phyloP scores from a whole-genome alignment of 2,797 vertebrate genomes.

The Falco cherrug region DNA sequence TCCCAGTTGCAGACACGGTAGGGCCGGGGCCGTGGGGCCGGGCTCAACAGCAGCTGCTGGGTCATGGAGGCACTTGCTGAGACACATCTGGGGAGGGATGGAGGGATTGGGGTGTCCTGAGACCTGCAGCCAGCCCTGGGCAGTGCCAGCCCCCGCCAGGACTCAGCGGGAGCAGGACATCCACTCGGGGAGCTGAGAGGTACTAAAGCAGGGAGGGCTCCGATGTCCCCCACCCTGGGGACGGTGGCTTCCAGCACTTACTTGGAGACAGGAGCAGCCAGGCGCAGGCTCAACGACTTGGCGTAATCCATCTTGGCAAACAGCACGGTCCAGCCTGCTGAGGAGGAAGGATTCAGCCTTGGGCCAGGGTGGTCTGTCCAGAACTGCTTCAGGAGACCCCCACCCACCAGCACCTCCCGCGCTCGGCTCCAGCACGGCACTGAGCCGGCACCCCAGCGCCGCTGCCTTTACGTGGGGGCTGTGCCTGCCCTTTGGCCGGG shows the following conservation, averaged over 20 bases:
- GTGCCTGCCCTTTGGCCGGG: conserved; percentile 17
- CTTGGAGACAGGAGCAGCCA: conserved; percentile 86
- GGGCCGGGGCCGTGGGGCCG: conserved; percentile 71
- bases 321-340: background rate
- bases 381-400: background rate
- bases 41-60: conserved; percentile 81
- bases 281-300: conserved; percentile 87
- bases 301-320: conserved; percentile 86
- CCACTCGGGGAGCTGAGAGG: fast-evolving
- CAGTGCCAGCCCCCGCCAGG: too few relatives aligned
- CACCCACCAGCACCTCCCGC: background rate
- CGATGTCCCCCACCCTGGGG: fast-evolving
- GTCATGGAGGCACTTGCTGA: conserved; percentile 84
- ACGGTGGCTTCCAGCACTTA: conserved; percentile 61
- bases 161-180: background rate
- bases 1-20: conserved; percentile 84
- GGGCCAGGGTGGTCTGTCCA: background rate
- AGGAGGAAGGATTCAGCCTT: background rate
- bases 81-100: conserved; percentile 62
- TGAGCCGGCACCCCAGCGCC: fast-evolving
- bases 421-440: fast-evolving
- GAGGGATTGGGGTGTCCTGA: background rate
- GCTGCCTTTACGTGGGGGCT: background rate
- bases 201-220: background rate
- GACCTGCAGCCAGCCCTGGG: fast-evolving